These are phyloP conservation scores for Aldabrachelys gigantea DNA, from an alignment of 2,113 vertebrate species.

Conservation along the genomic window DNA sequence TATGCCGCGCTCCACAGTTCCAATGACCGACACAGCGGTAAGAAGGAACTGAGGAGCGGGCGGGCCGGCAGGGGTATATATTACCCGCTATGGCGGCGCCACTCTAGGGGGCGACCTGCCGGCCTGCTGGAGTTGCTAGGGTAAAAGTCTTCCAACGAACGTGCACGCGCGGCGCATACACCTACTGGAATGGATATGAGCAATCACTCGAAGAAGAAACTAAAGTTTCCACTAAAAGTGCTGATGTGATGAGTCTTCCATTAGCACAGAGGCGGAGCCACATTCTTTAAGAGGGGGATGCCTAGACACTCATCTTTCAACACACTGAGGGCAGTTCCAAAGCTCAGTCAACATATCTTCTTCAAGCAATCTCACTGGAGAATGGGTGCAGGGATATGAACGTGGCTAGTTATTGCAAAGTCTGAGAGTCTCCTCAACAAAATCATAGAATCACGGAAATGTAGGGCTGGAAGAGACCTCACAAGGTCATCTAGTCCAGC, in stretches of 20 bases:
- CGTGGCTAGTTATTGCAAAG: background rate
- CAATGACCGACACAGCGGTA: no score
- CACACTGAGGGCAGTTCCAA: background rate
- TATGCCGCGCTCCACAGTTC: no score
- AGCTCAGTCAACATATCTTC: background rate
- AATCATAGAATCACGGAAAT: background rate
- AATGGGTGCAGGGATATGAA: background rate
- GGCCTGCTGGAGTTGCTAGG: no score
- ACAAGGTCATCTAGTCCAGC: background rate
- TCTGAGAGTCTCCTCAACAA: background rate
- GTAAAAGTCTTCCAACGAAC: no score
- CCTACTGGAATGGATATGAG: no score
- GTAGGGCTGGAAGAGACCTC: background rate
- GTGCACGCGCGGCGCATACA: no score
- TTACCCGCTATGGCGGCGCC: no score
- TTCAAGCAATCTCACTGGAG: background rate
- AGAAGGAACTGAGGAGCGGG: no score
- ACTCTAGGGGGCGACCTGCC: no score
- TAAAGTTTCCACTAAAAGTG: background rate
- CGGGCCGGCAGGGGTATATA: no score
- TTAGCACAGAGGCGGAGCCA: background rate
- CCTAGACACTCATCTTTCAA: background rate
- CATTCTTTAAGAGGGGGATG: background rate
- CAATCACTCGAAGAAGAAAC: background rate
- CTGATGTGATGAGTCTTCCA: background rate